A percentile compares a stretch with the other conserved stretches of the same genome.
Conservation (phyloP, 2,113 vertebrate genomes). For the Ptyas mucosa region DNA sequence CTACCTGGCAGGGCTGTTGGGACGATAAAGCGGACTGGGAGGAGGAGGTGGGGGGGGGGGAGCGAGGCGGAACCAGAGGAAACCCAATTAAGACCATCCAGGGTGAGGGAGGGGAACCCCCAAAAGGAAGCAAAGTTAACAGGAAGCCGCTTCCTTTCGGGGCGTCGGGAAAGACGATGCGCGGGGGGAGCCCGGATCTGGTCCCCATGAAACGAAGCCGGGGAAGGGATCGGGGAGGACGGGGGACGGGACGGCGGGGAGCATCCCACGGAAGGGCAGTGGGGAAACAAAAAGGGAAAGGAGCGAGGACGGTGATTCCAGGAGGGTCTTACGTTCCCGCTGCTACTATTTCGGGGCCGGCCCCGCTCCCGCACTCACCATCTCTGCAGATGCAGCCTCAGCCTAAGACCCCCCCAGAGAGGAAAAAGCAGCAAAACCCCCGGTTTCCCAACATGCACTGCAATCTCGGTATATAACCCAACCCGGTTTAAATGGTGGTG, state of each 20-base stretch:
- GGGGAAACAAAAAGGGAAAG: neutral
- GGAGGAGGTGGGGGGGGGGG: too few species aligned
- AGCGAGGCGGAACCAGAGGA: neutral
- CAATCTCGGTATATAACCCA: neutral
- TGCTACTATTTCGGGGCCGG: neutral
- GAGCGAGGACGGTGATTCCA: neutral
- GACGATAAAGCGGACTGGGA: too few species aligned
- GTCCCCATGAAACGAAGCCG: too few species aligned
- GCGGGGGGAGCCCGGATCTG: neutral
- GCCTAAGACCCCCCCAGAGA: slow-evolving; percentile 23
- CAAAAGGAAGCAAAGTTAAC: neutral
- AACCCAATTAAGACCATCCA: neutral
- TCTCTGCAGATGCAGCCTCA: slow-evolving; percentile 13
- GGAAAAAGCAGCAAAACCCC: slow-evolving; percentile 18
- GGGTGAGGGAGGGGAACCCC: neutral
- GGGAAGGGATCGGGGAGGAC: neutral
- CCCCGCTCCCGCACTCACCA: neutral
- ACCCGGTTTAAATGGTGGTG: neutral
- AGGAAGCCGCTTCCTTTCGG: neutral
- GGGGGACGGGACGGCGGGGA: too few species aligned
- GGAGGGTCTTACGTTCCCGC: neutral
- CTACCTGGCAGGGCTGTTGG: neutral
- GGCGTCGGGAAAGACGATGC: neutral
- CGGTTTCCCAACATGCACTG: slow-evolving; percentile 25
- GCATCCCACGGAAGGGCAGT: neutral